These are phyloP conservation scores for Myotis brandtii DNA, from an alignment of 2,113 vertebrate species.

Conservation along the genomic window DNA sequence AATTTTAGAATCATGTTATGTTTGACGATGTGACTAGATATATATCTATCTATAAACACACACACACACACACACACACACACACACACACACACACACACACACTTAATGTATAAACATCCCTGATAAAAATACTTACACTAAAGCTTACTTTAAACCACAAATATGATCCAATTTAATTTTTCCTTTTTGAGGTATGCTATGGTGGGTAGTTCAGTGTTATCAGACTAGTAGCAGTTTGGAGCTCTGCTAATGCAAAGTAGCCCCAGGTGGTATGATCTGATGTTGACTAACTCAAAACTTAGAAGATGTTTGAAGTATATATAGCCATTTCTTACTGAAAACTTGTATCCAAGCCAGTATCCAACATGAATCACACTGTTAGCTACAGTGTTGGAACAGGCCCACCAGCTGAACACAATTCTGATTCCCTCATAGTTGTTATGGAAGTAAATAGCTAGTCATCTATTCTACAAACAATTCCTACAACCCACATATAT, in stretches of 20 bases:
- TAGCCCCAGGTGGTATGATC: not conserved
- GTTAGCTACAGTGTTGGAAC: conserved; percentile 38
- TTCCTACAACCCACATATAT: not conserved
- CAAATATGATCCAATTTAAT: not conserved
- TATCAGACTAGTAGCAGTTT: not conserved
- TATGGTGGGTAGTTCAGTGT: not conserved
- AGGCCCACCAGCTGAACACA: not conserved
- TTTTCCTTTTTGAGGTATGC: not conserved
- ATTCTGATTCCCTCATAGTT: conserved; percentile 37
- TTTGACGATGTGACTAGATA: not conserved
- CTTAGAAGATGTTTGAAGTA: not conserved
- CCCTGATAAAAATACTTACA: not conserved
- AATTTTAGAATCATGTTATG: not conserved
- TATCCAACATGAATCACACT: not conserved
- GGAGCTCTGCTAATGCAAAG: not conserved
- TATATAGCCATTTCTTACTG: not conserved
- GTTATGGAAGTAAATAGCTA: conserved; percentile 62
- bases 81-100: not conserved
- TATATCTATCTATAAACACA: not conserved
- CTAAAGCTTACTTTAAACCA: conserved; percentile 42
- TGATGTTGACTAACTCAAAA: not conserved
- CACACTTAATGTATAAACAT: not conserved
- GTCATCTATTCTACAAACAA: conserved; percentile 33
- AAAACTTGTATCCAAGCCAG: conserved; percentile 15
- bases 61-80: not conserved